A percentile compares a stretch with the other conserved stretches of the same genome.
phyloP scores from a whole-genome alignment of 2,888 invertebrate species.

The Limnephilus lunatus region DNA sequence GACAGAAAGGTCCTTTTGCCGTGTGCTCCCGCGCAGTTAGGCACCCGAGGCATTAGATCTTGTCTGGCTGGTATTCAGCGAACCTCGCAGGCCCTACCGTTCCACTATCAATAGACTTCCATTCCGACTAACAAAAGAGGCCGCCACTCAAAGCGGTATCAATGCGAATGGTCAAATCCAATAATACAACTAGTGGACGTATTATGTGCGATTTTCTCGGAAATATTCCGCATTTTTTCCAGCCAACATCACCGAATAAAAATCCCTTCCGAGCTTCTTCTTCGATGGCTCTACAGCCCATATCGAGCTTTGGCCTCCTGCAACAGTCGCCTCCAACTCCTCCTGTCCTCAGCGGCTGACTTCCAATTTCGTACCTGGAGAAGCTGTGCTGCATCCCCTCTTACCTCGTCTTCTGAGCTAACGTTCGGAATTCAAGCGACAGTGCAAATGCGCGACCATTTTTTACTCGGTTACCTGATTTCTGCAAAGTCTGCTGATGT shows the following conservation, averaged over 20 bases:
- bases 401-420: too few relatives aligned
- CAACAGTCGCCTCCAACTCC: too few relatives aligned
- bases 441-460: background rate
- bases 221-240: background rate
- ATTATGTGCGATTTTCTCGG: conserved; percentile 33
- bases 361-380: too few relatives aligned
- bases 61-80: conserved; percentile 16
- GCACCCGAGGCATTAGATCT: conserved; percentile 5
- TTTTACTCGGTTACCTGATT: background rate
- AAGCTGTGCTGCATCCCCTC: too few relatives aligned
- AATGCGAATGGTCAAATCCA: conserved; percentile 54
- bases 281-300: too few relatives aligned
- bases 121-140: conserved; percentile 21
- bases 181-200: conserved; percentile 51
- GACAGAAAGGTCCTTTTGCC: background rate
- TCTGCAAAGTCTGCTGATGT: background rate
- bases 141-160: conserved; percentile 42
- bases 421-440: background rate
- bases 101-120: conserved; percentile 23
- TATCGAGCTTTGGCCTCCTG: too few relatives aligned
- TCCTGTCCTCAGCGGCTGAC: too few relatives aligned
- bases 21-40: background rate
- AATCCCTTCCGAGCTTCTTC: background rate
- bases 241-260: background rate
- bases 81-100: background rate